Conservation (phyloP, 1,140 invertebrate genomes). For the Sarcophaga peregrina region DNA sequence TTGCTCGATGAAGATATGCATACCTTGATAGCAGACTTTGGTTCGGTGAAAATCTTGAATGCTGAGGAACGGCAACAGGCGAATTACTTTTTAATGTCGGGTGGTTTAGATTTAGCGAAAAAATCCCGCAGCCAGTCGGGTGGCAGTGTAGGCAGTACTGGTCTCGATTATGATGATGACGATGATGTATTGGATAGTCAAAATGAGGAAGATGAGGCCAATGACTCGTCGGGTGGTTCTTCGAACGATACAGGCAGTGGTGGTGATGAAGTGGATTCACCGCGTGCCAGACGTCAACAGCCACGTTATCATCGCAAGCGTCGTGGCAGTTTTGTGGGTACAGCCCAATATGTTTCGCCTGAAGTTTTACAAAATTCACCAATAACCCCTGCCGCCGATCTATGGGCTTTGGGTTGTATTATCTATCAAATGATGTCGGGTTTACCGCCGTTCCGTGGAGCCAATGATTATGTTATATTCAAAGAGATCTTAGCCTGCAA, state of each 20-base stretch:
- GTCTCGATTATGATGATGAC: constrained; percentile 50
- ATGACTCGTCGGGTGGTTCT: constrained; percentile 37
- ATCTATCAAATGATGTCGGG: constrained; percentile 97
- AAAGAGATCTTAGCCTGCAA: constrained; percentile 93
- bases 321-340: constrained; percentile 96
- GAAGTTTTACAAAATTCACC: constrained; percentile 89
- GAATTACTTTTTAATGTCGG: constrained; percentile 12
- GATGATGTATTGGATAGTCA: constrained; percentile 54
- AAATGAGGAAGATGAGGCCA: constrained; percentile 54
- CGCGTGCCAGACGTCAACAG: constrained; percentile 39
- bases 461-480: constrained; percentile 96
- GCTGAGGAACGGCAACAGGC: constrained; percentile 62
- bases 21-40: constrained; percentile 97
- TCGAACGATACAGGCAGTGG: constrained; percentile 35
- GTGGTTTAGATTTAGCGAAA: constrained; percentile 22
- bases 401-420: constrained; percentile 99
- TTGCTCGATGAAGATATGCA: constrained; percentile 94
- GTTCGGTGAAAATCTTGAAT: constrained; percentile 88
- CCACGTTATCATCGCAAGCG: constrained; percentile 60
- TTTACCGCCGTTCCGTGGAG: constrained; percentile 88
- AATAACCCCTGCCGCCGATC: constrained; percentile 85
- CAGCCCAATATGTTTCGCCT: constrained; percentile 98
- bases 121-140: constrained; percentile 25
- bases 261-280: constrained; percentile 51
- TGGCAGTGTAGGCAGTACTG: constrained; percentile 42